A percentile compares a stretch with the other conserved stretches of the same genome.
Evolutionary conservation across 2,113 vertebrate species (phyloP).

Genomic region (Enhydra lutris): DNA sequence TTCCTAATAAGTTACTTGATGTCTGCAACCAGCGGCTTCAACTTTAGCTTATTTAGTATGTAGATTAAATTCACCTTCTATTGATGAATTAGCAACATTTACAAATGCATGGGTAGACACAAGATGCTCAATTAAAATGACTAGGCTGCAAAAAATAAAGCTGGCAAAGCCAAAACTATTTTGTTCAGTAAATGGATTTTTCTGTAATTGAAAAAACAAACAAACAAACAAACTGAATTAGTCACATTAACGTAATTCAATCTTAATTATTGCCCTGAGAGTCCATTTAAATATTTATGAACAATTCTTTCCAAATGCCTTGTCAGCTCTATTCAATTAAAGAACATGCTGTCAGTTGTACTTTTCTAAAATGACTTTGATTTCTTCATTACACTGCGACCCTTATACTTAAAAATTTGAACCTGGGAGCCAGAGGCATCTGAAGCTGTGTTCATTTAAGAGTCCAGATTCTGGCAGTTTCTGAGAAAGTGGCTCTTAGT

Average conservation of each 20-base stretch:
- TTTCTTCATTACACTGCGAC: constrained; percentile 42
- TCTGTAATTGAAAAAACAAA: constrained; percentile 57
- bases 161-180: constrained; percentile 53
- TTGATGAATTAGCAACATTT: constrained; percentile 72
- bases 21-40: constrained; percentile 28
- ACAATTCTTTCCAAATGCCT: constrained; percentile 63
- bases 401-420: background rate
- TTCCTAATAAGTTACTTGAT: constrained; percentile 61
- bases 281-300: constrained; percentile 75
- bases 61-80: constrained; percentile 51
- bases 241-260: constrained; percentile 65
- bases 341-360: constrained; percentile 7
- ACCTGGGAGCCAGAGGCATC: background rate
- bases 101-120: constrained; percentile 41
- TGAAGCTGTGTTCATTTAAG: background rate
- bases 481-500: background rate
- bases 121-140: constrained; percentile 62
- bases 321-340: constrained; percentile 73
- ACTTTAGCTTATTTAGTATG: constrained; percentile 24
- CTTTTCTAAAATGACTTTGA: constrained; percentile 37
- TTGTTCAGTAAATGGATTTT: constrained; percentile 36
- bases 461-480: background rate
- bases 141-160: constrained; percentile 45
- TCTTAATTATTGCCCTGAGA: constrained; percentile 72
- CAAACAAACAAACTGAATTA: constrained; percentile 59